Evolutionary conservation across 2,888 invertebrate genomes (phyloP), one percentile per base, ranked within the genome.

Genomic region (Peribatodes rhomboidaria): DNA sequence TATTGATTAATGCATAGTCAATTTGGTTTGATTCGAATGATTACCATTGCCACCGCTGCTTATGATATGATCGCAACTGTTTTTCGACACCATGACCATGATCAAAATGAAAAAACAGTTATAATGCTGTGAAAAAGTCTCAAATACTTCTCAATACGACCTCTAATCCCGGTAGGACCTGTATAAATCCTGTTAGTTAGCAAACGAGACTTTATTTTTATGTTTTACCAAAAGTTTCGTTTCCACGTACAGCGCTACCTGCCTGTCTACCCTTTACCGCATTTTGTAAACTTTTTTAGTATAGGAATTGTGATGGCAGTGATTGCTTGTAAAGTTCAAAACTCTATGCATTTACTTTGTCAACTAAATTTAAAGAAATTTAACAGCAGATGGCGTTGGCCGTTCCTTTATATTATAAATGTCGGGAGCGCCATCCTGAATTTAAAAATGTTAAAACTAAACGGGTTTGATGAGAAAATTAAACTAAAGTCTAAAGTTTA

Each of bases 371-470:
- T 35, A 35, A 18, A 10, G 61, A 54, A 49, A 62, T 62, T 60
- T 55, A 54, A 77, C 73, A 79, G 85, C 89, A 91, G 92, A 87
- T 91, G 90, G 92, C 92, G 92, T 88, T 92, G 91, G 85, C 89
- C 86, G 89, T 88, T 77, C 68, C 62, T 73, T 72, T 55, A 53
- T 62, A 68, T 56, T 66, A 78, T 78, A 9, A n/a, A 14, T 18
- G 75, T 84, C 82, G 85, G 83, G 80, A 86, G 92, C 91, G 92
- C 92, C 90, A 92, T 88, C 90, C 90, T 90, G 84, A 87, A 90
- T 88, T 84, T 85, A 50, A 20, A 35, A 47, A 27, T 20, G 14
- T 2, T 13, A 8, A 47, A 14, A 47, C 3, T n/a, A 14, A 13
- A 27, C 1, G 13, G 8, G 8, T 49, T 59, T 61, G 62, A 47